Evolutionary conservation across 2,888 invertebrate genomes (phyloP).

Genomic region (Synanthedon andrenaeformis): DNA sequence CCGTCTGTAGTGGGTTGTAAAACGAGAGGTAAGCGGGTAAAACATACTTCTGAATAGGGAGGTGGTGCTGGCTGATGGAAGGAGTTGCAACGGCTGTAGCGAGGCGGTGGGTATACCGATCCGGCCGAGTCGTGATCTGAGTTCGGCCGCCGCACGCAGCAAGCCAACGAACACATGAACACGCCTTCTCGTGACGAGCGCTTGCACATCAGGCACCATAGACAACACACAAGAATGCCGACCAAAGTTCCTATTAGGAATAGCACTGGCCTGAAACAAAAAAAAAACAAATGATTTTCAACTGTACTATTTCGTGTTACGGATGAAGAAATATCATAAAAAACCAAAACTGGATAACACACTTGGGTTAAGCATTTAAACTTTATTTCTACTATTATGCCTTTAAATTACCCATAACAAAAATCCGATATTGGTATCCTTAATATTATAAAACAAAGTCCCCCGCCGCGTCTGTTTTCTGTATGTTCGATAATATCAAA

Average conservation of each 20-base stretch:
- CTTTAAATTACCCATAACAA: too few relatives aligned
- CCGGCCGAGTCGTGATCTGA: constrained; percentile 85
- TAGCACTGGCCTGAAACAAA: constrained; percentile 69
- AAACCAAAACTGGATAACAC: too few relatives aligned
- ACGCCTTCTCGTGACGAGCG: constrained; percentile 26
- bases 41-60: constrained; percentile 77
- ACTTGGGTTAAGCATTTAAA: too few relatives aligned
- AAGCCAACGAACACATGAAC: constrained; percentile 43
- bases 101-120: constrained; percentile 85
- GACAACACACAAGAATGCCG: constrained; percentile 76
- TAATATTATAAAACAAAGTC: too few relatives aligned
- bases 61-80: constrained; percentile 87
- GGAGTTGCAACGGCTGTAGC: constrained; percentile 86
- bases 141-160: constrained; percentile 52
- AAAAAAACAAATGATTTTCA: not conserved
- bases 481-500: too few relatives aligned
- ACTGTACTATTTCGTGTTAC: constrained; percentile 7
- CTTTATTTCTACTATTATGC: too few relatives aligned
- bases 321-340: not conserved
- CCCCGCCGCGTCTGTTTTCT: too few relatives aligned
- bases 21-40: too few relatives aligned
- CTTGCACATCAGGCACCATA: constrained; percentile 67
- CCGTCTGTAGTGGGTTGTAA: too few relatives aligned
- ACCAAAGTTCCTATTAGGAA: constrained; percentile 77
- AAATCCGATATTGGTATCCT: too few relatives aligned